Conservation (phyloP, 1,140 invertebrate genomes). For the Calephelis nemesis region DNA sequence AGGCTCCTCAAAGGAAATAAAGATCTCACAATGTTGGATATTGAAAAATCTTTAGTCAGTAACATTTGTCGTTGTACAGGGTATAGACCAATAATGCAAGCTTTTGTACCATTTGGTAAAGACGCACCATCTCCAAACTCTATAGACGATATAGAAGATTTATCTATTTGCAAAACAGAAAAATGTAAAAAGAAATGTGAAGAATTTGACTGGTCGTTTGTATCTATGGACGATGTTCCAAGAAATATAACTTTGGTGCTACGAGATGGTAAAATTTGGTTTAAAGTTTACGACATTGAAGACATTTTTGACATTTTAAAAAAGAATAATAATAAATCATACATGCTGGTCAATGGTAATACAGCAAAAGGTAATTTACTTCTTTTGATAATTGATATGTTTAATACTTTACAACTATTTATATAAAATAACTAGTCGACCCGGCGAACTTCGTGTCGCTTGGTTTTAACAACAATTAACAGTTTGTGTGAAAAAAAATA, state of each 20-base stretch:
- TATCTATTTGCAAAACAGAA: slow-evolving; percentile 40
- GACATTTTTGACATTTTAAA: slow-evolving; percentile 59
- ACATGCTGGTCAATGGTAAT: slow-evolving; percentile 80
- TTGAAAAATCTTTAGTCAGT: slow-evolving; percentile 86
- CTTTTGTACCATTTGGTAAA: slow-evolving; percentile 85
- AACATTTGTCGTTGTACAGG: slow-evolving; percentile 92
- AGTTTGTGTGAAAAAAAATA: no score
- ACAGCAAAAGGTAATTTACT: slow-evolving; percentile 61
- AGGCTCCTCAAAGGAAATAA: slow-evolving; percentile 63
- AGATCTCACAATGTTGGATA: slow-evolving; percentile 75
- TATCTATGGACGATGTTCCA: slow-evolving; percentile 41
- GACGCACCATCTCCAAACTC: slow-evolving; percentile 71
- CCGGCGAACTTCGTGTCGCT: no score
- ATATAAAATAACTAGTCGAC: no score
- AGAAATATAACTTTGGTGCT: slow-evolving; percentile 46
- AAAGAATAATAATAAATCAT: slow-evolving; percentile 51
- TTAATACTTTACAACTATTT: neutral
- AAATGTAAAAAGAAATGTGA: slow-evolving; percentile 39
- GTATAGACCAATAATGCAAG: slow-evolving; percentile 88
- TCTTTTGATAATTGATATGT: slow-evolving; percentile 9
- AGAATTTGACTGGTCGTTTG: slow-evolving; percentile 53
- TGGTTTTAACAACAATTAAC: no score
- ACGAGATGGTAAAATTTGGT: slow-evolving; percentile 56
- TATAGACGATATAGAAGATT: slow-evolving; percentile 52
- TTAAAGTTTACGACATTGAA: slow-evolving; percentile 48